A percentile compares a stretch with the other conserved stretches of the same genome.
These are phyloP conservation scores for Hemibagrus wyckioides DNA, from an alignment of 2,113 vertebrate species.

Conservation along the genomic window DNA sequence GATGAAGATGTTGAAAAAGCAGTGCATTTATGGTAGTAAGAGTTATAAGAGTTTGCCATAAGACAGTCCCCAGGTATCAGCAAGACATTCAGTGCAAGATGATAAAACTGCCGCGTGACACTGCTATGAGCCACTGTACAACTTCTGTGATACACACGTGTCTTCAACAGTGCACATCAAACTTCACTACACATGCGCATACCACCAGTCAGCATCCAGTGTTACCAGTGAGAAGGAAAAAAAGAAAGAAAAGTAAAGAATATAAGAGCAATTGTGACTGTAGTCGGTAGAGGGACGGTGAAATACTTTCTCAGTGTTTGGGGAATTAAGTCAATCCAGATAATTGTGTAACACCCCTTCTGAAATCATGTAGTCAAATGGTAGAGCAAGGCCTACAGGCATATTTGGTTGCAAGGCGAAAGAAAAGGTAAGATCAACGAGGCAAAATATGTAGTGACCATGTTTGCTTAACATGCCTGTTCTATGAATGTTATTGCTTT, in stretches of 20 bases:
- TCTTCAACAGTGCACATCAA: constrained; percentile 19
- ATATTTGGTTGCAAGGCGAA: constrained; percentile 1
- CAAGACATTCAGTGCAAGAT: constrained; percentile 9
- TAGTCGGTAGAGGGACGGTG: neutral
- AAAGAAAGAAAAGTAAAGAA: neutral
- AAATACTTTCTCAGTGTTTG: neutral
- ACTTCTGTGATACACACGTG: neutral
- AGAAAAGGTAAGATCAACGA: neutral
- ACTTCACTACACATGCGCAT: constrained; percentile 9
- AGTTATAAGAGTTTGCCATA: constrained; percentile 16
- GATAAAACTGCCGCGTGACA: neutral
- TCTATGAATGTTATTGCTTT: neutral
- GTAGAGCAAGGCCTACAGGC: neutral
- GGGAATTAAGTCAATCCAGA: constrained; percentile 10
- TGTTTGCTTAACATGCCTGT: constrained; percentile 7
- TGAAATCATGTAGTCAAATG: neutral
- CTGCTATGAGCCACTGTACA: neutral
- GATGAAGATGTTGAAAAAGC: constrained; percentile 16
- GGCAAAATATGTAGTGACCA: neutral
- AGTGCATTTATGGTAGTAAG: constrained; percentile 26
- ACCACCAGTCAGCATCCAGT: constrained; percentile 10
- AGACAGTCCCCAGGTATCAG: neutral
- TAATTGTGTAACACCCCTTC: neutral
- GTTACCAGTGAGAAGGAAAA: neutral
- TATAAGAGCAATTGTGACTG: neutral